These are phyloP conservation scores for Amphiduros pacificus DNA, from an alignment of 2,888 invertebrate species.

Conservation along the genomic window DNA sequence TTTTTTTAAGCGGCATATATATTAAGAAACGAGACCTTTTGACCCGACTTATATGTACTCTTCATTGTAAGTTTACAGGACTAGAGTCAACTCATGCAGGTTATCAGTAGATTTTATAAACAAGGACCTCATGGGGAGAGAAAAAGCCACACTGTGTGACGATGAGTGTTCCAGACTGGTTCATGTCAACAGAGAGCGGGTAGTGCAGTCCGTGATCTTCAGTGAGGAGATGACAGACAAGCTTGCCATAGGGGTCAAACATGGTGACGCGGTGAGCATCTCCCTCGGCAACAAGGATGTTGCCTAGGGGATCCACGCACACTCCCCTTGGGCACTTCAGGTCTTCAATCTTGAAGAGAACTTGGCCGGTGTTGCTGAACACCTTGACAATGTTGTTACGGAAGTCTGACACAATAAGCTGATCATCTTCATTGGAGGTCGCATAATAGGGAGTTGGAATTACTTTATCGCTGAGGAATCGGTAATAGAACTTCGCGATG, in stretches of 20 bases:
- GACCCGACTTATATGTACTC: too few species aligned
- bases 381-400: slow-evolving; percentile 27
- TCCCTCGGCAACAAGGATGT: slow-evolving; percentile 26
- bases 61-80: too few species aligned
- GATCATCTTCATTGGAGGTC: slow-evolving; percentile 24
- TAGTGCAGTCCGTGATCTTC: slow-evolving; percentile 21
- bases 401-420: slow-evolving; percentile 25
- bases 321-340: slow-evolving; percentile 25
- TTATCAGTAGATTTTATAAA: slow-evolving; percentile 21
- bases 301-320: slow-evolving; percentile 24
- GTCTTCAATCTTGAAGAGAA: slow-evolving; percentile 15
- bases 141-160: slow-evolving; percentile 27
- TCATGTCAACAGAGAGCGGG: slow-evolving; percentile 25
- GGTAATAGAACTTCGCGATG: slow-evolving; percentile 18
- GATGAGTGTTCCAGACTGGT: slow-evolving; percentile 13
- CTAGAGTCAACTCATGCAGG: too few species aligned
- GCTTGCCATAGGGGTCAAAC: slow-evolving; percentile 27
- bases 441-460: slow-evolving; percentile 24
- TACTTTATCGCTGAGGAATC: slow-evolving; percentile 9
- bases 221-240: slow-evolving; percentile 17
- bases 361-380: slow-evolving; percentile 20
- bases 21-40: too few species aligned
- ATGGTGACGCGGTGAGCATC: slow-evolving; percentile 25
- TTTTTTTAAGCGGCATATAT: too few species aligned
- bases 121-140: slow-evolving; percentile 19